Conservation (phyloP, 92 coral and sea anemone genomes). For the Palythoa caribaeorum region DNA sequence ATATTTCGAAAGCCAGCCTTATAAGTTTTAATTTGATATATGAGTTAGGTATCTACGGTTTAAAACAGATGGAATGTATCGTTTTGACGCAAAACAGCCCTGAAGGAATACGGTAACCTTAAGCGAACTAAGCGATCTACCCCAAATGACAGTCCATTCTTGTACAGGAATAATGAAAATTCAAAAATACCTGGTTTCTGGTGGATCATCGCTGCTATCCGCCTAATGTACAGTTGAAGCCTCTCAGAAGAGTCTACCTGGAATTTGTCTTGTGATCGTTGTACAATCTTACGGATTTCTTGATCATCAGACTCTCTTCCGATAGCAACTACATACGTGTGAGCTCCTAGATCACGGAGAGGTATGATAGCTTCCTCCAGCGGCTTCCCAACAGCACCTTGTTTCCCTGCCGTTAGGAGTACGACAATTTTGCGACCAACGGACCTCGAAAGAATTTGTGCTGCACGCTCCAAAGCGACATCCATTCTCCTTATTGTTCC, state of each 20-base stretch:
- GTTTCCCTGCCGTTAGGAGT: slow-evolving; percentile 61
- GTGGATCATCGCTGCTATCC: slow-evolving; percentile 45
- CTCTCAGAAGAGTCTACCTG: slow-evolving; percentile 17
- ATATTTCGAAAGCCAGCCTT: too few relatives aligned
- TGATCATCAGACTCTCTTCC: slow-evolving; percentile 48
- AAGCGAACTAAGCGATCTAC: not conserved
- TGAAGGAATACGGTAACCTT: too few relatives aligned
- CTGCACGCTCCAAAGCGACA: slow-evolving; percentile 70
- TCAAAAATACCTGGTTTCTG: slow-evolving; percentile 25
- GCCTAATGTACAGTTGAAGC: slow-evolving; percentile 22
- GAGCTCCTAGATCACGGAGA: slow-evolving; percentile 66
- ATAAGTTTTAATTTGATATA: too few relatives aligned
- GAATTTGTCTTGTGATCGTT: slow-evolving; percentile 32
- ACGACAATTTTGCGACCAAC: slow-evolving; percentile 58
- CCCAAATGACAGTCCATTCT: too few relatives aligned
- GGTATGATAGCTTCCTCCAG: slow-evolving; percentile 55
- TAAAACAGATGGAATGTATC: too few relatives aligned
- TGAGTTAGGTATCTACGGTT: too few relatives aligned
- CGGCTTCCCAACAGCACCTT: slow-evolving; percentile 48
- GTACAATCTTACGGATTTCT: slow-evolving; percentile 53
- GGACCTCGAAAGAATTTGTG: slow-evolving; percentile 51
- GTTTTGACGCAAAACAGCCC: too few relatives aligned
- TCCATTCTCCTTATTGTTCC: slow-evolving; percentile 48
- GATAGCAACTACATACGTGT: slow-evolving; percentile 69
- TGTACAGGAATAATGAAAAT: not conserved